Base-by-base conservation (phyloP, 2,888 invertebrate genomes). In the Toxonevra muliebris region DNA sequence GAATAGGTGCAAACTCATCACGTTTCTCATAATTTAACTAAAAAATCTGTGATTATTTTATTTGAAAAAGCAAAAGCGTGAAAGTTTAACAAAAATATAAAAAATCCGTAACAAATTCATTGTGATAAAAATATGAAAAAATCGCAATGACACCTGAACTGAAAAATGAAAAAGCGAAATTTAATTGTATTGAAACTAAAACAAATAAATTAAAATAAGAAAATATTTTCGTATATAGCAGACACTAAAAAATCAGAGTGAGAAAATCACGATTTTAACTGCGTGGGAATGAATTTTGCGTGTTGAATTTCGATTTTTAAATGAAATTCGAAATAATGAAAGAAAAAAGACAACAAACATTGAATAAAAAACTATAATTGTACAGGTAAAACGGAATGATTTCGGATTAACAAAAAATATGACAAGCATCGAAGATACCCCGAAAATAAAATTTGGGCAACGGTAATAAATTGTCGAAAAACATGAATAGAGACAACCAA, bases 221-320 rank as follows among this genome's bases (percentile, higher is more conserved):
- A 10, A 40, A 2, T n/a, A 17, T 13, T 4, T 7, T 13, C n/a
- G 15, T 19, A 17, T 17, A 53, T 40, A 15, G 20, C 13, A 0
- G 15, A 12, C 1, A 2, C 15, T 30, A 59, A 17, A n/a, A 20
- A 61, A 66, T 42, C 61, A 20, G 61, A 66, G 55, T 61, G 61
- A 50, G 57, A 61, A 66, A 61, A 61, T 61, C 66, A 66, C 66
- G 66, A 66, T 57, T 66, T 65, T 12, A 58, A 50, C 12, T 61
- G 61, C 61, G 66, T 66, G 66, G 61, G 66, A 66, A 66, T 66
- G 48, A 42, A 52, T 50, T 52, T 61, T 66, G 61, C 66, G 57
- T 61, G 61, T 50, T 48, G 57, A 12, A 54, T 62, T 50, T 50
- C 60, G 57, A 43, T 54, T 55, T 61, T 66, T 54, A 61, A 60